phyloP scores from a whole-genome alignment of 2,888 invertebrate species.

The Conus canariensis region DNA sequence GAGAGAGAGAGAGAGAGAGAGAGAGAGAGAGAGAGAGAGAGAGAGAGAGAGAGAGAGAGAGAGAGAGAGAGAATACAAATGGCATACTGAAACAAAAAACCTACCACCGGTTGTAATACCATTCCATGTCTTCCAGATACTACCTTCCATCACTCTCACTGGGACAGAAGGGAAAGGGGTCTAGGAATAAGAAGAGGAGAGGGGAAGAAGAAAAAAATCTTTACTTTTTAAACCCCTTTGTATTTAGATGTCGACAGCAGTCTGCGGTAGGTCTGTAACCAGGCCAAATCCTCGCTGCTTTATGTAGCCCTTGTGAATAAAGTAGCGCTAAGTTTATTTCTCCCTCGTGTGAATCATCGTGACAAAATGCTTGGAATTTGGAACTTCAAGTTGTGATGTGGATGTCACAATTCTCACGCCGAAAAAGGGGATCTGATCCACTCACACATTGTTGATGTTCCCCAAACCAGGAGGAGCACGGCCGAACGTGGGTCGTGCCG shows the following conservation, averaged over 20 bases:
- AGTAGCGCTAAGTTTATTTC: too few relatives aligned
- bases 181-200: background rate
- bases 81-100: background rate
- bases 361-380: too few relatives aligned
- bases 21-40: too few relatives aligned
- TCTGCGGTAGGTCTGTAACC: background rate
- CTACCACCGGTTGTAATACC: background rate
- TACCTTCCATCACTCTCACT: too few relatives aligned
- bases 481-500: background rate
- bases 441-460: background rate
- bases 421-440: background rate
- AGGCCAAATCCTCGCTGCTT: background rate
- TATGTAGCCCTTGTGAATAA: too few relatives aligned
- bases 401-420: background rate
- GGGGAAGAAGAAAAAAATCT: background rate
- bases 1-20: background rate
- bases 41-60: background rate
- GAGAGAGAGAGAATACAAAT: background rate
- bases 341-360: too few relatives aligned
- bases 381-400: too few relatives aligned
- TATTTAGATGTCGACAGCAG: too few relatives aligned
- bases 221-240: background rate
- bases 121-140: too few relatives aligned
- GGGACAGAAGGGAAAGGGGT: background rate
- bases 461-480: background rate